Evolutionary conservation across 2,113 vertebrate genomes (phyloP).

Genomic region (Perca schrenkii): DNA sequence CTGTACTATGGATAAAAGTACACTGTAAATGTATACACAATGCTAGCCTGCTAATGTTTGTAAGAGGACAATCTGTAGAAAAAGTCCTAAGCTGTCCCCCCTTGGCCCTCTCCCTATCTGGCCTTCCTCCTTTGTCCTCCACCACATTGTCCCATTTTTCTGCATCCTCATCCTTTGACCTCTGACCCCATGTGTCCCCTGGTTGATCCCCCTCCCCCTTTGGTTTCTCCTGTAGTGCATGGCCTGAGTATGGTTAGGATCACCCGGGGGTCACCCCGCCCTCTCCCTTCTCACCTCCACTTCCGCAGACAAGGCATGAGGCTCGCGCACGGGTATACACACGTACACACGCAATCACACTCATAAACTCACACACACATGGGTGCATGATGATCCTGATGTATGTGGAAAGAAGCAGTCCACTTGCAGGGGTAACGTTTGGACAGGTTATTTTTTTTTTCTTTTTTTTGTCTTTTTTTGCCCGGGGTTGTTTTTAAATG

Average conservation of each 20-base stretch:
- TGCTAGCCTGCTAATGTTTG: constrained; percentile 77
- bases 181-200: constrained; percentile 42
- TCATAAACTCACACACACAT: constrained; percentile 43
- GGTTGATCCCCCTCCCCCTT: constrained; percentile 66
- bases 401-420: constrained; percentile 67
- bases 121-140: constrained; percentile 50
- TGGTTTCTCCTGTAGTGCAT: constrained; percentile 89
- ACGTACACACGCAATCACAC: constrained; percentile 63
- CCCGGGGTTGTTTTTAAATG: constrained; percentile 75
- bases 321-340: constrained; percentile 71
- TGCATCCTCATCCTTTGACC: constrained; percentile 50
- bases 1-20: constrained; percentile 69
- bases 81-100: constrained; percentile 67
- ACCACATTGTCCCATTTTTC: constrained; percentile 50
- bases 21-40: constrained; percentile 75
- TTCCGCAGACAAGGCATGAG: constrained; percentile 78
- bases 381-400: constrained; percentile 77
- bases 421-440: constrained; percentile 36
- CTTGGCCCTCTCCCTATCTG: constrained; percentile 2
- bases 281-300: constrained; percentile 55
- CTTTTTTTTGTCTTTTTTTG: constrained; percentile 49
- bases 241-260: constrained; percentile 95
- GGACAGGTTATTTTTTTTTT: constrained; percentile 32
- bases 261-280: constrained; percentile 67
- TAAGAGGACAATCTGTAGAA: constrained; percentile 79